Percentiles rank a stretch among this genome's conserved stretches.
Conservation (phyloP, 1,140 invertebrate species). For the Latrodectus geometricus region DNA sequence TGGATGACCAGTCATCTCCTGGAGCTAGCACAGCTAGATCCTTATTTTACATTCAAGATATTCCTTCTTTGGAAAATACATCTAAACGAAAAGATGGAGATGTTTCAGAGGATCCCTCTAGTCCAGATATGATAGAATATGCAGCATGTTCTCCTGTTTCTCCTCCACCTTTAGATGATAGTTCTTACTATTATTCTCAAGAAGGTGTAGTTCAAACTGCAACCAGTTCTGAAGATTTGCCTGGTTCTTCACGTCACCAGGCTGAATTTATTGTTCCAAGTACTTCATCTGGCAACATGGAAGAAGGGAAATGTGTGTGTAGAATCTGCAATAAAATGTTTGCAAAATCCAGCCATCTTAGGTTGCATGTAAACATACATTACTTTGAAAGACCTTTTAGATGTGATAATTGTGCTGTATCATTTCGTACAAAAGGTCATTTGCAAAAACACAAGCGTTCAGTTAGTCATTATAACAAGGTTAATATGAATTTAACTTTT, state of each 20-base stretch:
- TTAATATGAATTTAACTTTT: conserved; percentile 86
- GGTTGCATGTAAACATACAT: conserved; percentile 94
- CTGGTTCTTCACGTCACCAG: conserved; percentile 11
- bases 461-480: conserved; percentile 89
- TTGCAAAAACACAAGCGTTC: conserved; percentile 92
- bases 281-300: conserved; percentile 38
- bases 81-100: conserved; percentile 36
- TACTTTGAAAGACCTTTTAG: conserved; percentile 92
- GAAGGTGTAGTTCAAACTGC: conserved; percentile 17
- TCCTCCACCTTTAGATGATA: conserved; percentile 35
- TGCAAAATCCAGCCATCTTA: conserved; percentile 87
- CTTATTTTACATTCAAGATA: conserved; percentile 38
- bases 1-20: conserved; percentile 23
- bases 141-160: conserved; percentile 21
- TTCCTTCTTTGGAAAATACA: not conserved
- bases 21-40: not conserved
- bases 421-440: conserved; percentile 91
- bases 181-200: conserved; percentile 27
- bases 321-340: conserved; percentile 91
- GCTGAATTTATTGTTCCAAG: conserved; percentile 50
- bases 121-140: conserved; percentile 54
- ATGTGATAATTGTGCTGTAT: conserved; percentile 90
- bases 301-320: conserved; percentile 84
- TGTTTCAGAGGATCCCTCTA: conserved; percentile 36
- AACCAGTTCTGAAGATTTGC: conserved; percentile 22